Percentiles rank a stretch among this genome's conserved stretches.
Conservation (phyloP, 2,113 vertebrate genomes). For the Pollimyrus isidori region DNA sequence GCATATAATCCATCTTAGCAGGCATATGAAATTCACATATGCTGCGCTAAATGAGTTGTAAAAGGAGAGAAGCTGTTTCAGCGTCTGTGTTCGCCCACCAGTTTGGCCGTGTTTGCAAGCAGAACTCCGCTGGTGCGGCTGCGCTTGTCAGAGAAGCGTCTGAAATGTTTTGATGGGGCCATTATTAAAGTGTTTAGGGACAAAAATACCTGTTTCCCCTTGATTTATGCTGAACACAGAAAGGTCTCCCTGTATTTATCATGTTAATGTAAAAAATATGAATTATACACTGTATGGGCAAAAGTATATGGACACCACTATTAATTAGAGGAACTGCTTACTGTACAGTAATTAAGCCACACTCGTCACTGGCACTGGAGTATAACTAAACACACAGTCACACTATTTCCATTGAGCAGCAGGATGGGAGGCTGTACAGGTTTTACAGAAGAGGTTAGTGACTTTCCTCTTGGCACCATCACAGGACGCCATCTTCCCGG, state of each 20-base stretch:
- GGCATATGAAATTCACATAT: constrained; percentile 36
- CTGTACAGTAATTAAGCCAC: not conserved
- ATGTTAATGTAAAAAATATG: not conserved
- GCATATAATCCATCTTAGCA: constrained; percentile 28
- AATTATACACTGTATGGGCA: not conserved
- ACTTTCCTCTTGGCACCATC: no score
- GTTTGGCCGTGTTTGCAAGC: not conserved
- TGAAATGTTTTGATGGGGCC: not conserved
- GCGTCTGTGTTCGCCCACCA: constrained; percentile 26
- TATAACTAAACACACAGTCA: not conserved
- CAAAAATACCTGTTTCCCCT: not conserved
- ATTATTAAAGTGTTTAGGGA: not conserved
- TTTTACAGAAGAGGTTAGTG: no score
- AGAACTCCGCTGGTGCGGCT: not conserved
- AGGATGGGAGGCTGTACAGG: not conserved
- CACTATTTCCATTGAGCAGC: not conserved
- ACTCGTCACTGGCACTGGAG: not conserved
- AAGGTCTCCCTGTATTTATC: not conserved
- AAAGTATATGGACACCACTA: not conserved
- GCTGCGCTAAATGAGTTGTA: constrained; percentile 20
- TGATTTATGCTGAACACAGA: not conserved
- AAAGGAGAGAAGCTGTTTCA: constrained; percentile 28
- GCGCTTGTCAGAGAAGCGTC: not conserved
- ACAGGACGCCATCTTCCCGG: no score
- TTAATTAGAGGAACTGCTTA: not conserved